Evolutionary conservation across 2,888 invertebrate genomes (phyloP), one percentile per base, ranked within the genome.

Genomic region (Stenolophus ochropezus): DNA sequence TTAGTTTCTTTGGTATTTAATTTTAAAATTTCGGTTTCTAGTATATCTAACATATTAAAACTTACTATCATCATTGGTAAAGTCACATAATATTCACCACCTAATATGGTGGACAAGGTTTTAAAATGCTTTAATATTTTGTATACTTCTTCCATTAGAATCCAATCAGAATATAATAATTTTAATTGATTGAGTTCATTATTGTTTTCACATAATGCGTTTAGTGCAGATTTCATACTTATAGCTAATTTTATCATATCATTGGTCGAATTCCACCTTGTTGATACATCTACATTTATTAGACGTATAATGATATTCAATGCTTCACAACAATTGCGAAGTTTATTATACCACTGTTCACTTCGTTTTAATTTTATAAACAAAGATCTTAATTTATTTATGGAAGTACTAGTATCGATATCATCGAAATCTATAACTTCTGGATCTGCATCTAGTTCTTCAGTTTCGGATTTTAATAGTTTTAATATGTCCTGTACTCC

Each of bases 401-500:
- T 18, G 3, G 49, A 18, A 0, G 47, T 14, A 42, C 33, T 18
- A 2, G 1, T 2, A 14, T 47, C 20, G 18, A 5, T n/a, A 4
- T 47, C 16, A 1, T 73, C 73, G 14, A 14, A 18, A 2, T 47
- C 47, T 20, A 42, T 47, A 20, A 47, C 18, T 21, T 56, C 73
- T 16, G 8, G 5, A 16, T 73, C 47, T 73, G n/a, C n/a, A n/a
- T n/a, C n/a, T n/a, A n/a, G n/a, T 27, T 69, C 21, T 11, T 69
- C 25, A 14, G 58, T 58, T n/a, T 49, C 42, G 14, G 42, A 61
- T 27, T 80, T 79, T 25, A 83, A 18, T 21, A 27, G 16, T 73
- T 77, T 83, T 18, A 84, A 58, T 33, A 82, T 56, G 78, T 85
- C 85, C 82, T 86, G 84, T 8, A 86, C 85, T 8, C 78, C 85